A percentile compares a stretch with the other conserved stretches of the same genome.
Evolutionary conservation across 2,113 vertebrate species (phyloP).

Genomic region (Dissostichus mawsoni): DNA sequence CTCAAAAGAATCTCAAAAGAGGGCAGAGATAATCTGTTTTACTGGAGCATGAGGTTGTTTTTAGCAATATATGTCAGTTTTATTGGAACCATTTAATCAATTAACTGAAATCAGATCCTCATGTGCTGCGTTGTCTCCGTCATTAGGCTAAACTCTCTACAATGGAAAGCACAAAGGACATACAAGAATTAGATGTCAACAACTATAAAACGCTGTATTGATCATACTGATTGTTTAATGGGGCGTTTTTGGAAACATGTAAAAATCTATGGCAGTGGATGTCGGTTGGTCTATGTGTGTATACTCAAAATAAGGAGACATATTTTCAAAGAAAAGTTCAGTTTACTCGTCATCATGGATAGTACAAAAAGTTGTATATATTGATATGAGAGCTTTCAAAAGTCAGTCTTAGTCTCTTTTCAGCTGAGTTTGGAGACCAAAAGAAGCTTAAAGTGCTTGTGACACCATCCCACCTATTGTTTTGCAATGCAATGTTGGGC

Average conservation of each 20-base stretch:
- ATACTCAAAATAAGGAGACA: not conserved
- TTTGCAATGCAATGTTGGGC: too few relatives aligned
- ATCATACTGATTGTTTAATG: conserved; percentile 12
- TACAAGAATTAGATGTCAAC: not conserved
- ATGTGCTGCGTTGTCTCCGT: not conserved
- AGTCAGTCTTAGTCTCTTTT: not conserved
- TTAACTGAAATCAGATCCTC: not conserved
- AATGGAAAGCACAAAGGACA: not conserved
- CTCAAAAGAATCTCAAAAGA: not conserved
- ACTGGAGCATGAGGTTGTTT: not conserved
- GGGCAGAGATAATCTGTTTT: not conserved
- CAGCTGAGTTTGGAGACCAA: not conserved
- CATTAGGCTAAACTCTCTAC: not conserved
- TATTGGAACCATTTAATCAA: not conserved
- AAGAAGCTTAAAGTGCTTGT: too few relatives aligned
- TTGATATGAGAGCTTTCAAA: not conserved
- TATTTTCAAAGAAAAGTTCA: not conserved
- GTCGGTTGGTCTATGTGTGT: not conserved
- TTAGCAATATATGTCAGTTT: not conserved
- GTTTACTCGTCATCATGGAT: not conserved
- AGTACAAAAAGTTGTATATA: not conserved
- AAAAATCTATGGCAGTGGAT: not conserved
- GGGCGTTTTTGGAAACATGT: not conserved
- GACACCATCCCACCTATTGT: too few relatives aligned
- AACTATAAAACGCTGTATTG: not conserved